A percentile compares a stretch with the other conserved stretches of the same genome.
Conservation (phyloP, 2,797 vertebrate genomes). For the Chelon auratus region DNA sequence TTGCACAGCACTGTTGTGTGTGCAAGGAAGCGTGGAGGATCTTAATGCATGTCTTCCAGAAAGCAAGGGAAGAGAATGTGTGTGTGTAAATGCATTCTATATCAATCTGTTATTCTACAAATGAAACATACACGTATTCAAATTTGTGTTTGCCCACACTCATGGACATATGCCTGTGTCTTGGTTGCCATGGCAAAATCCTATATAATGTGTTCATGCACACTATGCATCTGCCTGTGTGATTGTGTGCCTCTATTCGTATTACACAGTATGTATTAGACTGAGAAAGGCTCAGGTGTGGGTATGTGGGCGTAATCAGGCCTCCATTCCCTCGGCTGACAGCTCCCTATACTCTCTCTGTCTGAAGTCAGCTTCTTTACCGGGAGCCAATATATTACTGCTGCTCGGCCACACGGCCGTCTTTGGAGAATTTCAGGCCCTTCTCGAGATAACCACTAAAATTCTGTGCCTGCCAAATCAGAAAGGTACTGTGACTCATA, state of each 20-base stretch:
- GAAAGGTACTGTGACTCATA: slow-evolving; percentile 18
- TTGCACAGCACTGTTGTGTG: slow-evolving; percentile 5
- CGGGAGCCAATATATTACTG: slow-evolving; percentile 79
- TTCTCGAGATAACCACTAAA: slow-evolving; percentile 62
- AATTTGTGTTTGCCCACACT: background rate
- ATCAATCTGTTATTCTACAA: background rate
- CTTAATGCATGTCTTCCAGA: slow-evolving; percentile 18
- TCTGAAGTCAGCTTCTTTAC: slow-evolving; percentile 73
- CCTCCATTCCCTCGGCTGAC: slow-evolving; percentile 77
- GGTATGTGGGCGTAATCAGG: slow-evolving; percentile 76
- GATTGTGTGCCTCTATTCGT: slow-evolving; percentile 18
- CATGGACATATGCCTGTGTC: background rate
- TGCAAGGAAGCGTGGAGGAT: slow-evolving; percentile 3
- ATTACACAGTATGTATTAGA: slow-evolving; percentile 15
- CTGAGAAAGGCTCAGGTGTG: slow-evolving; percentile 76
- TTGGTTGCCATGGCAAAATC: background rate
- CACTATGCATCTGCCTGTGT: background rate
- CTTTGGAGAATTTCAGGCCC: slow-evolving; percentile 60
- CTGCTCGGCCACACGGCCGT: slow-evolving; percentile 58
- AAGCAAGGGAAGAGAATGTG: background rate
- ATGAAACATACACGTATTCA: background rate
- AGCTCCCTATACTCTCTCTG: slow-evolving; percentile 76
- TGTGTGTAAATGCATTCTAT: slow-evolving; percentile 3
- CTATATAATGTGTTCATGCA: slow-evolving; percentile 6
- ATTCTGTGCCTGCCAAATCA: slow-evolving; percentile 39